phyloP scores from a whole-genome alignment of 2,888 invertebrate genomes.

The Microctonus hyperodae region DNA sequence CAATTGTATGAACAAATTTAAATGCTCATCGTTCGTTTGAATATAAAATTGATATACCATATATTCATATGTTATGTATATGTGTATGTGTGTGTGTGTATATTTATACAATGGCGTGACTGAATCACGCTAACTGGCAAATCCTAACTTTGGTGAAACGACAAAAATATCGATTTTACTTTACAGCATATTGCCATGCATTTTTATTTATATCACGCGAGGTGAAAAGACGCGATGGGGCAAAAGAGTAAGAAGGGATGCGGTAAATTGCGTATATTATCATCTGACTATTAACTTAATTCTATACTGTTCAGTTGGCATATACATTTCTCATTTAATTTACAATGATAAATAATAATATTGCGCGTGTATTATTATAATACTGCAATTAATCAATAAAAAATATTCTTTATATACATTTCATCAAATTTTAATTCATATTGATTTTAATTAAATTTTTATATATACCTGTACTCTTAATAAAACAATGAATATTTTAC shows the following conservation, averaged over 20 bases:
- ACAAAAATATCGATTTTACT: constrained; percentile 18
- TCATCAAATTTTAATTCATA: no score
- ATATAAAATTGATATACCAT: background rate
- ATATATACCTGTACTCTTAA: no score
- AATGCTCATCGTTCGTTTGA: background rate
- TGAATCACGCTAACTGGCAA: constrained; percentile 33
- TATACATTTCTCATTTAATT: background rate
- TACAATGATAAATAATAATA: background rate
- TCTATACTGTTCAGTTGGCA: no score
- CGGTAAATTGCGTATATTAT: background rate
- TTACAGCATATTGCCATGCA: constrained; percentile 5
- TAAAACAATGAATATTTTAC: no score
- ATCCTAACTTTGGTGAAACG: constrained; percentile 14
- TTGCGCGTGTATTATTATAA: no score
- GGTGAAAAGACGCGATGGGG: background rate
- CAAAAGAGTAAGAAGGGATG: background rate
- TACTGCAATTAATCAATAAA: no score
- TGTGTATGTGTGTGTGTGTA: no score
- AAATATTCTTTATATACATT: no score
- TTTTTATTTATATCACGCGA: constrained; percentile 4
- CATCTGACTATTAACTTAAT: background rate
- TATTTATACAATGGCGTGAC: constrained; percentile 38
- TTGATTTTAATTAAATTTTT: no score
- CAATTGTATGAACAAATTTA: background rate
- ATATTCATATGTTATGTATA: no score